Evolutionary conservation across 2,888 invertebrate genomes (phyloP).

Genomic region (Augochlorella aurata): DNA sequence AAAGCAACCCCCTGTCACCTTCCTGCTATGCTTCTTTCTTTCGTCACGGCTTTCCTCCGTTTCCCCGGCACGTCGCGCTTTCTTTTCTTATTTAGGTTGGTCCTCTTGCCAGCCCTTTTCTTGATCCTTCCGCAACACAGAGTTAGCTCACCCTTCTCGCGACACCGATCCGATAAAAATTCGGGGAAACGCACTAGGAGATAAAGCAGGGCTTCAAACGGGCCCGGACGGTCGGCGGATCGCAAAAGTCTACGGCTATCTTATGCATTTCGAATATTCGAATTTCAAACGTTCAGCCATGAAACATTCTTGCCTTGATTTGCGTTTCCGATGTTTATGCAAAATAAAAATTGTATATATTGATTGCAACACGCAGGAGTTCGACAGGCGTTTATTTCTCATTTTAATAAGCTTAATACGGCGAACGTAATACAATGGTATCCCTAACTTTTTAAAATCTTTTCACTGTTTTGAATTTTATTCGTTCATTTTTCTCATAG

Average conservation of each 20-base stretch:
- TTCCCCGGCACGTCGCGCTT: constrained; percentile 21
- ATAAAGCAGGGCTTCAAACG: no score
- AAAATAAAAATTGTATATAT: not conserved
- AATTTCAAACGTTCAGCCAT: no score
- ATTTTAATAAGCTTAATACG: no score
- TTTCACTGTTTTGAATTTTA: constrained; percentile 6
- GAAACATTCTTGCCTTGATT: no score
- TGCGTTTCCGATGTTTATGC: not conserved
- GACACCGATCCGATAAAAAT: constrained; percentile 30
- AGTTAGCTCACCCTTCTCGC: constrained; percentile 9
- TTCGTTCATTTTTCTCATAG: no score
- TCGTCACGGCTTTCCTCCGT: constrained; percentile 35
- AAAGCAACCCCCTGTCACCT: constrained; percentile 72
- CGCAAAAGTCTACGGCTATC: no score
- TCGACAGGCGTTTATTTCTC: no score
- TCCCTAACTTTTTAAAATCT: not conserved
- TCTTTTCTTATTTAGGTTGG: constrained; percentile 8
- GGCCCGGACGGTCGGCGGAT: no score
- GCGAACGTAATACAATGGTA: no score
- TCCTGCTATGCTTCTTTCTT: constrained; percentile 26
- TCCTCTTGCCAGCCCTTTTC: not conserved
- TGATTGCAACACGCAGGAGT: not conserved
- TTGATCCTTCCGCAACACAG: not conserved
- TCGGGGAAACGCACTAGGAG: no score
- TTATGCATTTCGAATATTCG: no score